Conservation (phyloP, 2,113 vertebrate genomes). For the Nibea coibor region DNA sequence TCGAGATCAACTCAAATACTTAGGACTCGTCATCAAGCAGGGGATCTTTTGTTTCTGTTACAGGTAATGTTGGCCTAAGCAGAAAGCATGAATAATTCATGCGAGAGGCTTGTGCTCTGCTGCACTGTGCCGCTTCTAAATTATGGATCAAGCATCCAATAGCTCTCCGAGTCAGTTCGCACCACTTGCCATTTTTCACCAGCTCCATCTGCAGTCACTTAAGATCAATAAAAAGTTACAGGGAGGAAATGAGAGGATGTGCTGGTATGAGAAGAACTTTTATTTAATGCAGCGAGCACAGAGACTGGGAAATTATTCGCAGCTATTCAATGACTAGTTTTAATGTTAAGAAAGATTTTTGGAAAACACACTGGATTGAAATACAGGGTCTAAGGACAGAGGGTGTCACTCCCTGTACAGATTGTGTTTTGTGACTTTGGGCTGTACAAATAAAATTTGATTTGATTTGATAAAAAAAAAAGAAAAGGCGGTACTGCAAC, state of each 20-base stretch:
- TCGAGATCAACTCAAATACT: constrained; percentile 18
- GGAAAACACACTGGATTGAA: neutral
- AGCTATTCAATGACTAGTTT: neutral
- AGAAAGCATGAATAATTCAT: constrained; percentile 77
- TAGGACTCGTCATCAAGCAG: constrained; percentile 33
- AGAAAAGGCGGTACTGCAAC: neutral
- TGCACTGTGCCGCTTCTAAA: constrained; percentile 70
- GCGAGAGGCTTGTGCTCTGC: constrained; percentile 47
- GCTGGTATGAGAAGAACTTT: neutral
- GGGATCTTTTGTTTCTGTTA: constrained; percentile 50
- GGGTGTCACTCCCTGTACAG: no score
- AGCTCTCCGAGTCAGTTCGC: constrained; percentile 46
- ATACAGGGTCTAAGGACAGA: no score
- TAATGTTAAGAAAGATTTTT: neutral
- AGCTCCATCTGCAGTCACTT: constrained; percentile 40
- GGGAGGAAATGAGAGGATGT: constrained; percentile 35
- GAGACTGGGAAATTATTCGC: neutral
- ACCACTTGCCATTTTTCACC: constrained; percentile 53
- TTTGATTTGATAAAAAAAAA: no score
- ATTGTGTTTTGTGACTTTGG: no score
- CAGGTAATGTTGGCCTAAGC: constrained; percentile 69
- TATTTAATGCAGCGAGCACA: neutral
- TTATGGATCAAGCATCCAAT: constrained; percentile 77
- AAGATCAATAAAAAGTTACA: constrained; percentile 35
- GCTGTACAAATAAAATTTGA: no score